A percentile compares a stretch with the other conserved stretches of the same genome.
Conservation (phyloP, 2,797 vertebrate genomes). For the Coendou prehensilis region DNA sequence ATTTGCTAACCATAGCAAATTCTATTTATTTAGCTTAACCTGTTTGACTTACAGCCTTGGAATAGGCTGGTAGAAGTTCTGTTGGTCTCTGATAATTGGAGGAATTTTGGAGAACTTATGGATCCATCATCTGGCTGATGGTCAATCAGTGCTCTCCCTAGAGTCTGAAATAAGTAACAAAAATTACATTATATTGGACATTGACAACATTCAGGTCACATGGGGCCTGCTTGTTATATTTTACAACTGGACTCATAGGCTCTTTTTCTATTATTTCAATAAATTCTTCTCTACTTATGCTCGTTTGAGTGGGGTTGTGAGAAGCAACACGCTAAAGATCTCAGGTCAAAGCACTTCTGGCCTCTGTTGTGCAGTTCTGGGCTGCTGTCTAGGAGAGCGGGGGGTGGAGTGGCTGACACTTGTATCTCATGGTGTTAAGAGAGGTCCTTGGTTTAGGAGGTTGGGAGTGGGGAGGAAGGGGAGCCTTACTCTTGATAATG, state of each 20-base stretch:
- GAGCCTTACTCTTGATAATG: background rate
- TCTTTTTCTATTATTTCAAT: conserved; percentile 22
- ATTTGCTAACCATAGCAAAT: conserved; percentile 33
- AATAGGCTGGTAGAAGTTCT: background rate
- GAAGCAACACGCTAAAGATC: conserved; percentile 19
- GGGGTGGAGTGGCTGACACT: background rate
- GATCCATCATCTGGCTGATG: background rate
- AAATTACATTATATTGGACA: background rate
- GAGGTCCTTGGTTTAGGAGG: background rate
- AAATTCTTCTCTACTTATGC: background rate
- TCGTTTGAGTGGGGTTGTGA: background rate
- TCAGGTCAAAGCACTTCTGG: conserved; percentile 24
- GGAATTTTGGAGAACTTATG: background rate
- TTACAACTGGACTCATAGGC: background rate
- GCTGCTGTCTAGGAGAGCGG: background rate
- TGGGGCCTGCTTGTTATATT: background rate
- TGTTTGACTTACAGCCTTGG: background rate
- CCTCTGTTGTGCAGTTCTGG: background rate
- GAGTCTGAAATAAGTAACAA: conserved; percentile 41
- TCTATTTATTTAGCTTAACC: conserved; percentile 6
- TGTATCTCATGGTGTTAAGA: background rate
- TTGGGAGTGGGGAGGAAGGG: background rate
- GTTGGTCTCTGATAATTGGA: background rate
- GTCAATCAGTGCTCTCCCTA: background rate
- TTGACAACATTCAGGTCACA: conserved; percentile 23